A percentile compares a stretch with the other conserved stretches of the same genome.
Evolutionary conservation across 2,797 vertebrate genomes (phyloP).

Genomic region (Phataginus tricuspis): DNA sequence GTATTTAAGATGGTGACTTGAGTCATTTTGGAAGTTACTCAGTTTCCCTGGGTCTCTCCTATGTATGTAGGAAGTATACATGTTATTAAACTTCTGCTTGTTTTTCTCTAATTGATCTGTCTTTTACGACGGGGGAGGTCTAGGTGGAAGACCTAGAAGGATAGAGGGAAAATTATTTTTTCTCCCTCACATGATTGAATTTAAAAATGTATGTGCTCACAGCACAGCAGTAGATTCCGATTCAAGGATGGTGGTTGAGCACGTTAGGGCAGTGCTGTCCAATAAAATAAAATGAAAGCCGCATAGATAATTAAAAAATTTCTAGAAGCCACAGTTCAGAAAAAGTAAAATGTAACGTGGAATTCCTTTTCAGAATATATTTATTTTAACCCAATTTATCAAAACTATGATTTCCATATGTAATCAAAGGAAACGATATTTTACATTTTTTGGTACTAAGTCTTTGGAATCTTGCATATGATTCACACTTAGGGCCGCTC

Average conservation of each 20-base stretch:
- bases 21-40: not conserved
- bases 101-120: not conserved
- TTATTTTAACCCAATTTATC: not conserved
- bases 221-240: not conserved
- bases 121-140: not conserved
- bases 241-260: not conserved
- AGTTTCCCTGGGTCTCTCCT: not conserved
- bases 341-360: not conserved
- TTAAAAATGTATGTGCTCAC: not conserved
- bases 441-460: not conserved
- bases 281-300: not conserved
- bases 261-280: not conserved
- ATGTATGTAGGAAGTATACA: not conserved
- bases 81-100: not conserved
- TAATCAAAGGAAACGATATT: not conserved
- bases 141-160: not conserved
- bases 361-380: not conserved
- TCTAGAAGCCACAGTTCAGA: not conserved
- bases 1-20: not conserved
- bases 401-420: not conserved
- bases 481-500: not conserved
- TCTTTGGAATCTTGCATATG: not conserved
- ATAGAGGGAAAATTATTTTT: not conserved
- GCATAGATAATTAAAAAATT: not conserved
- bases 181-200: not conserved